A percentile compares a stretch with the other conserved stretches of the same genome.
Conservation (phyloP, 2,888 invertebrate species). For the Liodrosophila aerea region DNA sequence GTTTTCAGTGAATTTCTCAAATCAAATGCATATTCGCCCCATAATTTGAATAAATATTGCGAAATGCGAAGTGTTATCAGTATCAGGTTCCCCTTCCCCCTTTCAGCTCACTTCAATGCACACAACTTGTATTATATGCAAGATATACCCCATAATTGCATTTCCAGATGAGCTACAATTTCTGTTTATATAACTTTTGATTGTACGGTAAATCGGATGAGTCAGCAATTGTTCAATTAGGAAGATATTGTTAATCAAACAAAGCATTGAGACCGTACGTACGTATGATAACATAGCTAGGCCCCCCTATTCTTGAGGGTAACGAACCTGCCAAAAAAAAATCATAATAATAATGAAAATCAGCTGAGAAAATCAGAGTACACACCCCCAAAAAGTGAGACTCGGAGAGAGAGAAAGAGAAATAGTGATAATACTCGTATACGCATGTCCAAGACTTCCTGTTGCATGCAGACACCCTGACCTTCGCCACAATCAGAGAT, state of each 20-base stretch:
- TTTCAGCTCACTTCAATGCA: too few relatives aligned
- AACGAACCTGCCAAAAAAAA: constrained; percentile 10
- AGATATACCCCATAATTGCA: not conserved
- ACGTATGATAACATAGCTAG: constrained; percentile 8
- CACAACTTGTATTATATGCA: too few relatives aligned
- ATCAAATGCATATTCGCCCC: too few relatives aligned
- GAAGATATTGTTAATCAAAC: constrained; percentile 34
- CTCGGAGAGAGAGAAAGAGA: not conserved
- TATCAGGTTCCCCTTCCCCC: too few relatives aligned
- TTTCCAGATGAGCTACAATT: not conserved
- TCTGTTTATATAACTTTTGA: not conserved
- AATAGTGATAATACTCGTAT: not conserved
- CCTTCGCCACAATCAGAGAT: too few relatives aligned
- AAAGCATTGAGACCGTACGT: too few relatives aligned
- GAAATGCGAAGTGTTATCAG: too few relatives aligned
- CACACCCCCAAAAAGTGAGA: constrained; percentile 3
- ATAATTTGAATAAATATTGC: too few relatives aligned
- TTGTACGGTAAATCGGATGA: constrained; percentile 7
- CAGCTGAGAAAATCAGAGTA: not conserved
- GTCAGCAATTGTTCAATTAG: constrained; percentile 27
- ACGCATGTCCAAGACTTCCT: constrained; percentile 2
- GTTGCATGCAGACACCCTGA: constrained; percentile 5
- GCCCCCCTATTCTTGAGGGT: constrained; percentile 6
- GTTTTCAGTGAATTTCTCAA: too few relatives aligned
- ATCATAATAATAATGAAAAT: too few relatives aligned